Base-by-base conservation (phyloP, 2,113 vertebrate genomes). In the Urocynchramus pylzowi region DNA sequence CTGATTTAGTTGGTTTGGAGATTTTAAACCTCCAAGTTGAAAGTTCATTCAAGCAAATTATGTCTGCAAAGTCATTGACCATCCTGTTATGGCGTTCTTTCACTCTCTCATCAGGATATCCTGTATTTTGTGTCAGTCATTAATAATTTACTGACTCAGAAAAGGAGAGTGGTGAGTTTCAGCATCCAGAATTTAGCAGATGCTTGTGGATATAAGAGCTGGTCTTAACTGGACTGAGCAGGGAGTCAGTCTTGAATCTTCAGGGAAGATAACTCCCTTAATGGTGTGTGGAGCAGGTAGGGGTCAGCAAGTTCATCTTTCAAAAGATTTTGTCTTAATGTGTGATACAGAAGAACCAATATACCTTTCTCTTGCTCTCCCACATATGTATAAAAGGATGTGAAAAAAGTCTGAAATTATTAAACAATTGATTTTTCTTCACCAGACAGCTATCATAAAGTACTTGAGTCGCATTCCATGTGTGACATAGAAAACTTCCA, bases 351-450 rank as follows among this genome's bases (percentile, higher is more conserved):
- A 83, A 59, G 21, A 71, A 27, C 2, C 13, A 5, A 44, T n/a
- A 12, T 1, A 18, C 5, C 6, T 37, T n/a, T 70, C 11, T 59
- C 18, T 77, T 1, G 0, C 4, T 76, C 24, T 86, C 3, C 17
- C 15, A 77, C 6, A 8, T 33, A 20, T 5, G 3, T 44, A 57
- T 3, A 49, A 81, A 69, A 17, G 0, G 7, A 44, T 18, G 3
- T 7, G 11, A 54, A 71, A 63, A 84, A 57, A 10, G 22, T 82
- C 30, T 59, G 42, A 79, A 78, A 67, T 42, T 0, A 50, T 54
- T 35, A 81, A 86, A 74, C 10, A 60, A 16, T 24, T 20, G 7
- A 41, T 42, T 67, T 56, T 67, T 49, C 20, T 27, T 16, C n/a
- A 7, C 2, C 17, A 69, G 28, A 61, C 13, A 31, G 41, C 23